Base-by-base conservation (phyloP, 2,797 vertebrate species). In the Chiroxiphia lanceolata region DNA sequence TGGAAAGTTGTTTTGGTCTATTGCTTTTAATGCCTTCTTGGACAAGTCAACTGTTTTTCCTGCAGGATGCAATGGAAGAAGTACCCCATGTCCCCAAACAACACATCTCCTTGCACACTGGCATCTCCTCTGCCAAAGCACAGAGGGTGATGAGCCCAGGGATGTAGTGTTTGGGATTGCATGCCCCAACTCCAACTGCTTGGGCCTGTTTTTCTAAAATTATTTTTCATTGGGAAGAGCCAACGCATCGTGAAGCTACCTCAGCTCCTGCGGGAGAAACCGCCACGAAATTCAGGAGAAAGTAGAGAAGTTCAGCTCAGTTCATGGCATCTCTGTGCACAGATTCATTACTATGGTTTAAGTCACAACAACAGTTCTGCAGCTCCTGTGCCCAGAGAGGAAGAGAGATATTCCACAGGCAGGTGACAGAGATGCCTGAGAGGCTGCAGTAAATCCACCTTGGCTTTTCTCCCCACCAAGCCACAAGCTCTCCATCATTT, bases 131-230 rank as follows among this genome's bases (percentile, higher is more conserved):
- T 2, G 33, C 69, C 60, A 19, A 22, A 69, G 69, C 33, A 34
- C 9, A 11, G 56, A 56, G 12, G 31, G 16, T 1, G 18, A 33
- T 2, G 4, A 56, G 40, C 2, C 16, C 9, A 15, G 3, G 63
- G 50, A 17, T 57, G 71, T 21, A 36, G 15, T 0, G 50, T 45
- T 10, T 70, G 71, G 29, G 6, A 34, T 40, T 38, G 38, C 38
- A n/a, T 13, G 14, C n/a, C 45, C 29, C 78, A 36, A 0, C 33
- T 38, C 56, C 27, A 15, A 1, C 47, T 53, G 34, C 69, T n/a
- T 15, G 65, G 11, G 15, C 6, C 25, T 27, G 38, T 8, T 61
- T 15, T 15, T 8, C 13, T 50, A 6, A 4, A 48, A 25, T 21
- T 8, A 5, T 15, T 91, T 80, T 22, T 45, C 71, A 8, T 0